phyloP scores from a whole-genome alignment of 2,113 vertebrate genomes.

The Pionites leucogaster region DNA sequence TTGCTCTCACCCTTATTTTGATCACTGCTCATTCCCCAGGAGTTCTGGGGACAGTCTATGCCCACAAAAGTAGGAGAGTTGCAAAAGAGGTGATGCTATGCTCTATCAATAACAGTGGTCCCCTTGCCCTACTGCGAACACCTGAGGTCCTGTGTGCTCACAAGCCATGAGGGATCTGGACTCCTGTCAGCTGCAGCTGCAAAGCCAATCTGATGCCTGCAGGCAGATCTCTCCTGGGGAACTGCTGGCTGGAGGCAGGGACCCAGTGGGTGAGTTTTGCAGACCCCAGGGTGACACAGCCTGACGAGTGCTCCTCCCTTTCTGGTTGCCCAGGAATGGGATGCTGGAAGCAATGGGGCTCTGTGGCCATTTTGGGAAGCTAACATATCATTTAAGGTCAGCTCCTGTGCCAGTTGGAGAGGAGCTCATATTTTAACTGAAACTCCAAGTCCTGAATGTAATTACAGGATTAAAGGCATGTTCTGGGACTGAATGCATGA shows the following conservation, averaged over 20 bases:
- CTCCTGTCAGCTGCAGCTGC: not conserved
- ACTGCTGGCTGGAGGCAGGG: not conserved
- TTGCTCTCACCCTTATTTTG: not conserved
- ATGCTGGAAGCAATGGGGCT: not conserved
- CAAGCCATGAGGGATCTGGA: not conserved
- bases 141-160: not conserved
- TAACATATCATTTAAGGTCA: conserved; percentile 75
- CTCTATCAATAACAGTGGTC: not conserved
- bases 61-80: not conserved
- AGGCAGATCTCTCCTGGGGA: not conserved
- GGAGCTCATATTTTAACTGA: conserved; percentile 76
- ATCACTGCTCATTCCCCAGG: not conserved
- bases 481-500: conserved; percentile 64
- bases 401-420: conserved; percentile 66
- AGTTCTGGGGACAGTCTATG: not conserved
- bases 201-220: not conserved
- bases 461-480: conserved; percentile 73
- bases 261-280: not conserved
- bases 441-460: conserved; percentile 73
- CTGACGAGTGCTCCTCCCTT: rapidly evolving
- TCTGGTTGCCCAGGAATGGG: not conserved
- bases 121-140: rapidly evolving
- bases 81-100: not conserved
- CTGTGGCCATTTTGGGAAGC: not conserved
- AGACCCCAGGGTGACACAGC: not conserved